Percentiles rank a stretch among this genome's conserved stretches.
phyloP scores from a whole-genome alignment of 2,113 vertebrate genomes.

The Hirundichthys speculiger region DNA sequence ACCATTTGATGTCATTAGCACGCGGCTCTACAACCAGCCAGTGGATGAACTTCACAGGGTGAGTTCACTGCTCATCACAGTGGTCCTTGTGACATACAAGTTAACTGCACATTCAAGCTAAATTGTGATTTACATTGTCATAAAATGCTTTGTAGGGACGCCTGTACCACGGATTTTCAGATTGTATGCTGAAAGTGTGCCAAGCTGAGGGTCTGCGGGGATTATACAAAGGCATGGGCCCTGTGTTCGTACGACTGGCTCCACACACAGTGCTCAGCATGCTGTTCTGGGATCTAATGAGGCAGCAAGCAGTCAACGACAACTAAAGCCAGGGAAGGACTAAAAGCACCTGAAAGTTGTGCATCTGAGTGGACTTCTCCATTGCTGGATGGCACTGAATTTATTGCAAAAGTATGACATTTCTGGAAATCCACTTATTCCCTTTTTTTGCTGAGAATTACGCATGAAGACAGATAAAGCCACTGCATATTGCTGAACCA shows the following conservation, averaged over 20 bases:
- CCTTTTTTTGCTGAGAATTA: not conserved
- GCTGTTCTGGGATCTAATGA: conserved; percentile 94
- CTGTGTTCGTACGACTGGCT: conserved; percentile 90
- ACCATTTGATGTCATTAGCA: conserved; percentile 93
- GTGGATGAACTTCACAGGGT: conserved; percentile 86
- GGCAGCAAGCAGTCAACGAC: conserved; percentile 75
- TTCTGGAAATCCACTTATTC: conserved; percentile 1
- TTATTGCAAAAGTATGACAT: conserved; percentile 5
- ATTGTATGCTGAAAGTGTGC: conserved; percentile 89
- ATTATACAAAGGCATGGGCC: conserved; percentile 93
- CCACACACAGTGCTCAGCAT: conserved; percentile 95
- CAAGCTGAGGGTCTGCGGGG: conserved; percentile 85
- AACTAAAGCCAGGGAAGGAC: conserved; percentile 24
- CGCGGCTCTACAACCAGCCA: conserved; percentile 95
- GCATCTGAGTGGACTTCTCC: not conserved
- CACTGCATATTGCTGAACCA: not conserved
- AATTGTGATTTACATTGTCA: not conserved
- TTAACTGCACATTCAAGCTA: not conserved
- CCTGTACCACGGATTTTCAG: conserved; percentile 87
- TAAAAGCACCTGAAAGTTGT: not conserved
- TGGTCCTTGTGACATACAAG: not conserved
- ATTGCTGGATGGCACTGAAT: not conserved
- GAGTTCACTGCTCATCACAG: conserved; percentile 39
- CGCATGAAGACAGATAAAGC: not conserved
- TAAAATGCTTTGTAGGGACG: conserved; percentile 80